phyloP scores from a whole-genome alignment of 2,888 invertebrate genomes.

The Allacma fusca region DNA sequence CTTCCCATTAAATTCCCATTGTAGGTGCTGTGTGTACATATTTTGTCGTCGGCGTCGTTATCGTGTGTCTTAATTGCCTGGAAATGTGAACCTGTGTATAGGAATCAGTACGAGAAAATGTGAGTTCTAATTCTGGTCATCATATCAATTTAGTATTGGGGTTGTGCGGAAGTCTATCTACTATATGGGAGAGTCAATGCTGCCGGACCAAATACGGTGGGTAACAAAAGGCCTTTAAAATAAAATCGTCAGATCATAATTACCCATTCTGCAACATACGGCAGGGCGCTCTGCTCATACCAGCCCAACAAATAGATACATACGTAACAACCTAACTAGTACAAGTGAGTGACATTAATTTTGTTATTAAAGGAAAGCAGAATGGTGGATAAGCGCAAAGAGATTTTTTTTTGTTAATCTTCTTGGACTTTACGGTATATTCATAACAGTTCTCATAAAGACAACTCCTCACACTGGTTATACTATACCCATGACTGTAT shows the following conservation, averaged over 20 bases:
- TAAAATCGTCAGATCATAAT: not conserved
- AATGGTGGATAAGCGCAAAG: not conserved
- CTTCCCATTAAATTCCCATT: too few species aligned
- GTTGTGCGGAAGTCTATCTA: not conserved
- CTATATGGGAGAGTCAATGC: not conserved
- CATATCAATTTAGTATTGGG: not conserved
- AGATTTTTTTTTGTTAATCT: conserved; percentile 8
- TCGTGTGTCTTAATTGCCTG: not conserved
- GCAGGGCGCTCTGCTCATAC: too few species aligned
- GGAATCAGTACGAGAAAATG: conserved; percentile 1
- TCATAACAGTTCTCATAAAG: conserved; percentile 3
- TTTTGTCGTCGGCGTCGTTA: too few species aligned
- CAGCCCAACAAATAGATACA: too few species aligned
- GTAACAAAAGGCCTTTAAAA: conserved; percentile 6
- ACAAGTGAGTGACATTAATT: not conserved
- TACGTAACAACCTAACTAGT: too few species aligned
- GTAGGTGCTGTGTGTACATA: too few species aligned
- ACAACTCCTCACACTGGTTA: not conserved
- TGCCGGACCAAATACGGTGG: not conserved
- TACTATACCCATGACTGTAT: not conserved
- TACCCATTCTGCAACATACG: not conserved
- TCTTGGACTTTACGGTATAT: conserved; percentile 7
- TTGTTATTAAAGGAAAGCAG: not conserved
- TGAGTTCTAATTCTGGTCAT: not conserved
- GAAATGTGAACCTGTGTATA: not conserved